Evolutionary conservation across 2,113 vertebrate genomes (phyloP).

Genomic region (Hiodon tergisus): DNA sequence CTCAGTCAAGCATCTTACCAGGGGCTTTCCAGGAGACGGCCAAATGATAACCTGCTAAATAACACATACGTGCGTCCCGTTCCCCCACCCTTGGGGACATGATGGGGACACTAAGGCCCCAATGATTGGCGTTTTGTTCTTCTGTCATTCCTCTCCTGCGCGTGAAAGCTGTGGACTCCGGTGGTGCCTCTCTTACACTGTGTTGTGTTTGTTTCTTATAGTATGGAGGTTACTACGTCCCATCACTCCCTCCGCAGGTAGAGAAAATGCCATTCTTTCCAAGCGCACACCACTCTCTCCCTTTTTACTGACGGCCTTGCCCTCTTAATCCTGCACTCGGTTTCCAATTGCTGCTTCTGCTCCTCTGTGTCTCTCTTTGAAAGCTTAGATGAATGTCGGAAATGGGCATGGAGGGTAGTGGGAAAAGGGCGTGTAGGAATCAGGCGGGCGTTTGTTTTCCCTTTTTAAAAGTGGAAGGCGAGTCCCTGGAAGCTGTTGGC

Average conservation of each 20-base stretch:
- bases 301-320: neutral
- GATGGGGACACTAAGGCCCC: neutral
- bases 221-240: conserved; percentile 55
- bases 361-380: neutral
- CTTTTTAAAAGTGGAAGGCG: neutral
- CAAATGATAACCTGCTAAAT: no score
- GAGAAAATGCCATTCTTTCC: conserved; percentile 37
- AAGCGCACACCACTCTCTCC: conserved; percentile 18
- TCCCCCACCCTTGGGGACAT: neutral
- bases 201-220: conserved; percentile 55
- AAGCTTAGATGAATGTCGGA: neutral
- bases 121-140: neutral
- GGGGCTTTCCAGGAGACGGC: no score
- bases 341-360: conserved; percentile 3
- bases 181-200: conserved; percentile 37
- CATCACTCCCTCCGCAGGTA: conserved; percentile 50
- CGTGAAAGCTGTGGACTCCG: conserved; percentile 34
- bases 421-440: neutral
- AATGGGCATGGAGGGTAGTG: neutral
- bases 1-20: no score
- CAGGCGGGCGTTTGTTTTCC: neutral
- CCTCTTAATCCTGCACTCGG: neutral
- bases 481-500: neutral
- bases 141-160: conserved; percentile 21
- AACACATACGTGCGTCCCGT: no score